phyloP scores from a whole-genome alignment of 2,113 vertebrate species.

The Tiliqua scincoides region DNA sequence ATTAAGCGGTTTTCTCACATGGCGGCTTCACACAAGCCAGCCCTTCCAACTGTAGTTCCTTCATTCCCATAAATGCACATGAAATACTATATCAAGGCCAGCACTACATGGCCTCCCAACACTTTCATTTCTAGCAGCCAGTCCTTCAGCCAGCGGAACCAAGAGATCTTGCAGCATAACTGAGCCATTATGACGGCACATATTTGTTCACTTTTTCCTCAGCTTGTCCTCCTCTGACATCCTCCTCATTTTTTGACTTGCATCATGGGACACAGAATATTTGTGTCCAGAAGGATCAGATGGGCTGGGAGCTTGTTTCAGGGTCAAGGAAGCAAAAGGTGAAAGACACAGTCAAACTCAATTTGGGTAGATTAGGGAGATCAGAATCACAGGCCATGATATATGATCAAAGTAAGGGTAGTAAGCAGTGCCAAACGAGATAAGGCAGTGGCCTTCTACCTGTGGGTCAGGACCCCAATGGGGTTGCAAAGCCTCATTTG shows the following conservation, averaged over 20 bases:
- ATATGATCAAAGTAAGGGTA: no score
- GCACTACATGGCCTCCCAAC: background rate
- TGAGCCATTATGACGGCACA: background rate
- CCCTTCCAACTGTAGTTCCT: background rate
- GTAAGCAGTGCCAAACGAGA: no score
- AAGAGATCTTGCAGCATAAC: background rate
- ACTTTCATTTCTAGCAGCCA: background rate
- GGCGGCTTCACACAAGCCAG: background rate
- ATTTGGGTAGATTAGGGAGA: no score
- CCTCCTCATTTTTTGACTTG: background rate
- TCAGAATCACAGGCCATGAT: no score
- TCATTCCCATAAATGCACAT: background rate
- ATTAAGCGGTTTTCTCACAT: background rate
- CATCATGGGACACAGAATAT: background rate
- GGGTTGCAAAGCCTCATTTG: no score
- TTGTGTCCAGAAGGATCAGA: no score
- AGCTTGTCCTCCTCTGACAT: background rate
- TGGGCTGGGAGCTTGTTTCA: no score
- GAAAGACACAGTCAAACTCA: no score
- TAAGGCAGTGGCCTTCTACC: no score
- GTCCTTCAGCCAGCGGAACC: background rate
- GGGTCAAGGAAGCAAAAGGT: no score
- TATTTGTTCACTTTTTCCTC: background rate
- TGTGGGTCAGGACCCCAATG: no score
- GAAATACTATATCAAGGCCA: no score